Evolutionary conservation across 2,888 invertebrate species (phyloP), one percentile per base, ranked within the genome.

Genomic region (Cerastoderma edule): DNA sequence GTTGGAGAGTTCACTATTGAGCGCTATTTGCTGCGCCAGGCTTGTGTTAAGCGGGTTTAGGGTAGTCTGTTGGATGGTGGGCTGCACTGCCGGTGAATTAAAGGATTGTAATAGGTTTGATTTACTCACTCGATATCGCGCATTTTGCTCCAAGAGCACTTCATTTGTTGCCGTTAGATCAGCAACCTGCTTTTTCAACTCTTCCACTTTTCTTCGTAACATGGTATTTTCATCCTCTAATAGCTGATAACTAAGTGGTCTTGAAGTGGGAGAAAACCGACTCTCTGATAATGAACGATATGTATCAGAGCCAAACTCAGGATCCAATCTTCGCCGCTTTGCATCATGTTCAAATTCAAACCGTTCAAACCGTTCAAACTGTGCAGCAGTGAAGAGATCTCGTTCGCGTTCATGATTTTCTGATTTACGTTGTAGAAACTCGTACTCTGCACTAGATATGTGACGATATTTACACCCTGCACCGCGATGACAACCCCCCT

Each of bases 161-260:
- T 96, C 96, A 91, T 96, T 96, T 10, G 96, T 95, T 1, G 96
- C 95, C 44, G 95, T 95, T 78, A 96, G 92, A 91, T 96, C 96
- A 39, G 94, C 94, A 24, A 95, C 95, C 92, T 95, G 95, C 89
- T 95, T 95, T 90, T 95, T 95, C 72, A 96, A 91, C 85, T 95
- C 95, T 60, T 95, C 95, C 63, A 96, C 94, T 89, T 95, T 95
- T 84, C 95, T 95, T 78, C 95, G 94, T 67, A 96, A 91, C 84
- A 95, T 91, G 65, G 93, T 93, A 89, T 96, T 96, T 91, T 96
- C 96, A 87, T 96, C 96, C 89, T 95, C 92, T 66, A 93, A 76
- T n/a, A 89, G 78, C 54, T 87, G 89, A 78, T 88, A 90, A 66
- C 89, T 88, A 57, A 86, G 83, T 24, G 87, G 86, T 60, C 83